Percentiles rank a stretch among this genome's conserved stretches.
phyloP scores from a whole-genome alignment of 1,140 invertebrate genomes.

The Plodia interpunctella region DNA sequence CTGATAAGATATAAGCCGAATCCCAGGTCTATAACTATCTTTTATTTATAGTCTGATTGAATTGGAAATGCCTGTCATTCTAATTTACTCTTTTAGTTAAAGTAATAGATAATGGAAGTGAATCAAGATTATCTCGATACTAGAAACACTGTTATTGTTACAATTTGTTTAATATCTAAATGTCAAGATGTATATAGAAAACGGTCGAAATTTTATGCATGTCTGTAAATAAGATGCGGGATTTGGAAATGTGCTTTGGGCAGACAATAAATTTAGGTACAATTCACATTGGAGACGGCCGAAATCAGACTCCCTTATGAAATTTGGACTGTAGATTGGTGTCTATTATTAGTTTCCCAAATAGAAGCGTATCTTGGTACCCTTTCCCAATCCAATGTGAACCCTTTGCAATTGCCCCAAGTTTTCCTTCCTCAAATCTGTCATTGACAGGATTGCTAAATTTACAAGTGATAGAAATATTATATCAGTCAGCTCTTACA shows the following conservation, averaged over 20 bases:
- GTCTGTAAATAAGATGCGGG: neutral
- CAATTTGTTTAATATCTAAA: too few species aligned
- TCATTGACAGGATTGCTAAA: conserved; percentile 16
- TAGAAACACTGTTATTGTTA: too few species aligned
- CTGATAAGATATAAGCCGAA: too few species aligned
- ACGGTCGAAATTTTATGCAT: neutral
- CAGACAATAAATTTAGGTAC: neutral
- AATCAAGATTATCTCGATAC: too few species aligned
- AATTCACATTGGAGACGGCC: neutral
- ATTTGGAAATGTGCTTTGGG: neutral
- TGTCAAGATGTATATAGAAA: neutral
- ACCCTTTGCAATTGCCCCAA: conserved; percentile 8
- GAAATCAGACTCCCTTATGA: conserved; percentile 8
- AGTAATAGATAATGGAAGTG: too few species aligned
- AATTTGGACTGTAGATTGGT: conserved; percentile 6
- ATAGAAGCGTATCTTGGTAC: neutral
- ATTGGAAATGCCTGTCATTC: too few species aligned
- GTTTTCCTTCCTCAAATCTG: conserved; percentile 21
- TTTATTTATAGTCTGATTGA: too few species aligned
- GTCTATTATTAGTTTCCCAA: conserved; percentile 11
- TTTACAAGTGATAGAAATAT: neutral
- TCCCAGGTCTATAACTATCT: too few species aligned
- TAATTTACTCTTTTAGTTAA: too few species aligned
- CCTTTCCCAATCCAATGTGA: neutral
- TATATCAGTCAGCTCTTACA: too few species aligned